Conservation (phyloP, 2,888 invertebrate species). For the Luffia ferchaultella region DNA sequence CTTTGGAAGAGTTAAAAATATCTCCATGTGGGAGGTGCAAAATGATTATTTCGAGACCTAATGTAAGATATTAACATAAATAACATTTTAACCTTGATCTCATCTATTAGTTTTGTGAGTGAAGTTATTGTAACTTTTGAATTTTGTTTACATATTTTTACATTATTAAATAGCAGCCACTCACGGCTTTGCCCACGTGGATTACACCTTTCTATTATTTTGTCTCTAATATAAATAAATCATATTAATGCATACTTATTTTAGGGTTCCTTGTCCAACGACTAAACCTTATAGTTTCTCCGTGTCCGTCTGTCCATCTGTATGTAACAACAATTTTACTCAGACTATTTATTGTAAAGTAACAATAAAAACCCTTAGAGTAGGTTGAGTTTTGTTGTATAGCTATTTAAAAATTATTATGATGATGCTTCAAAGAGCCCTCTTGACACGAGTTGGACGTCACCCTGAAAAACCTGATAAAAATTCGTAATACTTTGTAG, state of each 20-base stretch:
- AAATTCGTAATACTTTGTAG: no score
- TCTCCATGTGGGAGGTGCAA: neutral
- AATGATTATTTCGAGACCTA: neutral
- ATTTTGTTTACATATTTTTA: no score
- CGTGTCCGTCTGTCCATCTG: neutral
- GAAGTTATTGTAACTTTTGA: neutral
- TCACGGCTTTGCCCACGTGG: no score
- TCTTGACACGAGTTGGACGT: no score
- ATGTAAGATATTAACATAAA: neutral
- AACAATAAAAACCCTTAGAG: no score
- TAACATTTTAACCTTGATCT: neutral
- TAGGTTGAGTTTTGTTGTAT: neutral
- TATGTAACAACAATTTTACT: neutral
- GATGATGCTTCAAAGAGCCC: no score
- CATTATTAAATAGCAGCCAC: no score
- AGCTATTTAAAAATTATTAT: neutral
- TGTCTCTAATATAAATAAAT: no score
- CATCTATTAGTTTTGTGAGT: neutral
- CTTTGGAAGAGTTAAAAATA: neutral
- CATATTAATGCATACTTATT: no score
- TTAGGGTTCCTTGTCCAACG: neutral
- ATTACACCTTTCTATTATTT: no score
- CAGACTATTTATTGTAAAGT: neutral
- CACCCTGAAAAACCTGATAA: no score
- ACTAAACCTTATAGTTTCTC: neutral